Base-by-base conservation (phyloP, 2,888 invertebrate genomes). In the Microctonus aethiopoides region DNA sequence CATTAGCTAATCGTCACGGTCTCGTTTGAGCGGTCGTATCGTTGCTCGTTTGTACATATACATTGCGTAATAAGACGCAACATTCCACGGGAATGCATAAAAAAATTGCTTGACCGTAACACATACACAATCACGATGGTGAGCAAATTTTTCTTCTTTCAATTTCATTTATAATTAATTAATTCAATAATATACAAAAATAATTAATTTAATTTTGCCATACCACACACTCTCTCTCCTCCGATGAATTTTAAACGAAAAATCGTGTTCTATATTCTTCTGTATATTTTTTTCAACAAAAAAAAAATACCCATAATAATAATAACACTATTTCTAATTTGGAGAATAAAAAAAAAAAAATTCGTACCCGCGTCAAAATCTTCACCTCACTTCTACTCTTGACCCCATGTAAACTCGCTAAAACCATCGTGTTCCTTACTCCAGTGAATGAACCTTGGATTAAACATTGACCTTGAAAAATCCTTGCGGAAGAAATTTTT, bases 1-100 rank as follows among this genome's bases (percentile, higher is more conserved):
- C 73, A 73, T 73, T 75, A 72, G 72, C 73, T 75, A 75, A 75
- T 73, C 75, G 63, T 61, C 66, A 46, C 69, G 51, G 72, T 71
- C 62, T 75, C 71, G 68, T 73, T 70, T 64, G 70, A 70, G 62
- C 66, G 72, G 61, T 52, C 64, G 41, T 68, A 64, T 67, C 59
- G 62, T 69, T 63, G 56, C 72, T 59, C 59, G 67, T 24, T 26
- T 65, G 32, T 64, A 65, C 16, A 51, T 52, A 56, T 29, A 29
- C 71, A 67, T 75, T 72, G 65, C 70, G 72, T 70, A 70, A 72
- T 75, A 66, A 13, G 36, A 41, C 46, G 46, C 32, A 68, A 59
- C 66, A 34, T 62, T 54, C 56, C 61, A n/a, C 11, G 67, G 62
- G 32, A 67, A 59, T 59, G 59, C 66, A 36, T n/a, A 52, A 52